Conservation (phyloP, 2,888 invertebrate species). For the Chrysopilus asiliformis region DNA sequence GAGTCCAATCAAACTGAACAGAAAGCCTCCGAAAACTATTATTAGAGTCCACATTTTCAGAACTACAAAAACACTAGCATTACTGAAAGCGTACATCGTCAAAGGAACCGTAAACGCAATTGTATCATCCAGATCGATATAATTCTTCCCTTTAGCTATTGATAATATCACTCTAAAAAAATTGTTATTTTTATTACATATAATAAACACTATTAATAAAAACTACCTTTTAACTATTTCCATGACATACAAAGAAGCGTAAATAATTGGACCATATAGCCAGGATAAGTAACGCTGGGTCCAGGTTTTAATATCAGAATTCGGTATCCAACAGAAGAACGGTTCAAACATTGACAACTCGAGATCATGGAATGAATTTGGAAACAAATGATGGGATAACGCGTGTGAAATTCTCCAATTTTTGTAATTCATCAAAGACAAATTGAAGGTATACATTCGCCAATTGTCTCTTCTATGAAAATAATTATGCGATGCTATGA, state of each 20-base stretch:
- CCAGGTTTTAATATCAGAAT: slow-evolving; percentile 37
- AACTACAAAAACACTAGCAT: slow-evolving; percentile 19
- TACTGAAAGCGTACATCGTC: slow-evolving; percentile 33
- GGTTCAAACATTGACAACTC: slow-evolving; percentile 59
- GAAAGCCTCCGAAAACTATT: slow-evolving; percentile 41
- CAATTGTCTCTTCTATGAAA: slow-evolving; percentile 63
- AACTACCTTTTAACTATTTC: neutral
- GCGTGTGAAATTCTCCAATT: slow-evolving; percentile 65
- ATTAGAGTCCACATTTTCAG: slow-evolving; percentile 42
- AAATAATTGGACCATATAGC: slow-evolving; percentile 38
- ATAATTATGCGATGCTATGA: slow-evolving; percentile 59
- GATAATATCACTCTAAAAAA: slow-evolving; percentile 24
- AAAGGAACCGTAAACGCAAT: slow-evolving; percentile 35
- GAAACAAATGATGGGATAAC: slow-evolving; percentile 64
- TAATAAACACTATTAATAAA: slow-evolving; percentile 1
- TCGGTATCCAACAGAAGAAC: slow-evolving; percentile 49
- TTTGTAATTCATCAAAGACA: slow-evolving; percentile 45
- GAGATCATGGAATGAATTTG: slow-evolving; percentile 62
- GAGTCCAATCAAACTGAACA: slow-evolving; percentile 49
- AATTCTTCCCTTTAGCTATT: slow-evolving; percentile 20
- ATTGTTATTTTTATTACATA: too few species aligned
- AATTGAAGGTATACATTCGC: slow-evolving; percentile 65
- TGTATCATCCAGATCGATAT: slow-evolving; percentile 34
- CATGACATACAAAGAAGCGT: slow-evolving; percentile 15
- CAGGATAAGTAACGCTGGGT: slow-evolving; percentile 40